Conservation (phyloP, 2,113 vertebrate genomes). For the Engystomops pustulosus region DNA sequence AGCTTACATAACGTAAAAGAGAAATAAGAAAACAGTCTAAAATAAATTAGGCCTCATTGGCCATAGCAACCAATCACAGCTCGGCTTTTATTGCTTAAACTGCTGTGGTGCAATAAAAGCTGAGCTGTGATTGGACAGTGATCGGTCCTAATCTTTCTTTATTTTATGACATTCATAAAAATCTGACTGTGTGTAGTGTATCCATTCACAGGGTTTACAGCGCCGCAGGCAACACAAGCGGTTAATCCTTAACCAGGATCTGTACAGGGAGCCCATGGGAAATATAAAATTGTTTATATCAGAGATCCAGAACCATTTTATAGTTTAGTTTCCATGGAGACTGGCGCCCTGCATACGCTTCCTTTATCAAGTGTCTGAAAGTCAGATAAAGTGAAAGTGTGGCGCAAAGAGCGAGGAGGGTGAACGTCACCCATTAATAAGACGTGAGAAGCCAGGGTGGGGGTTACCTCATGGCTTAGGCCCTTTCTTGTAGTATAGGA, state of each 20-base stretch:
- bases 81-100: too few species aligned
- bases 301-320: constrained; percentile 73
- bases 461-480: too few species aligned
- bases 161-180: too few species aligned
- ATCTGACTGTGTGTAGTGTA: too few species aligned
- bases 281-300: constrained; percentile 64
- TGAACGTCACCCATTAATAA: background rate
- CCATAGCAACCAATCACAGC: too few species aligned
- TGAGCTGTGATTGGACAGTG: too few species aligned
- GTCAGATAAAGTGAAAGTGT: constrained; percentile 64
- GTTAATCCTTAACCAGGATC: constrained; percentile 27
- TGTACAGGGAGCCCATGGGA: constrained; percentile 57
- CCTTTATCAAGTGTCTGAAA: constrained; percentile 62
- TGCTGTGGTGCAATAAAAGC: too few species aligned
- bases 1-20: too few species aligned
- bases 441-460: background rate
- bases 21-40: too few species aligned
- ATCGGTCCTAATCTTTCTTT: too few species aligned
- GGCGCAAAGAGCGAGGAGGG: constrained; percentile 64
- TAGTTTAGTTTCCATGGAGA: constrained; percentile 83
- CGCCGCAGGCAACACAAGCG: background rate
- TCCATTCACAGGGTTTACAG: background rate
- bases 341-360: constrained; percentile 60
- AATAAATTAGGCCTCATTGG: too few species aligned
- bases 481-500: too few species aligned